A percentile compares a stretch with the other conserved stretches of the same genome.
Conservation (phyloP, 2,113 vertebrate genomes). For the Notiomystis cincta region DNA sequence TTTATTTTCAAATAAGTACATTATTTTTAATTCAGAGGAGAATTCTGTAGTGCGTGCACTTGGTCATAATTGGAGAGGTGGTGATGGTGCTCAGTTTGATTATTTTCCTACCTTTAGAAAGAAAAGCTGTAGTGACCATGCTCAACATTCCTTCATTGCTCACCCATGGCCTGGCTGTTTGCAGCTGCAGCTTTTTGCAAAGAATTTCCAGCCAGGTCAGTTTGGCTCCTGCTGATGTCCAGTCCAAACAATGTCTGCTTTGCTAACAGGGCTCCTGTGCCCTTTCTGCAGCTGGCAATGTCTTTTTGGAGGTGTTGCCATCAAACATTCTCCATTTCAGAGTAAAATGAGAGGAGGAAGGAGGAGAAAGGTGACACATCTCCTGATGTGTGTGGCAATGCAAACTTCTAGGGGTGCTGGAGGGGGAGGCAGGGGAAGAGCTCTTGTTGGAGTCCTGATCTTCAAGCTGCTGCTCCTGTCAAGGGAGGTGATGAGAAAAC, state of each 20-base stretch:
- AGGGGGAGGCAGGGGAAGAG: not conserved
- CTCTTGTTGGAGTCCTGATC: not conserved
- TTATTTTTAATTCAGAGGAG: constrained; percentile 53
- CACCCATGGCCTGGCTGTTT: not conserved
- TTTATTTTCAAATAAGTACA: constrained; percentile 71
- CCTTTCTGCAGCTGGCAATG: not conserved
- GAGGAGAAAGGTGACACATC: not conserved
- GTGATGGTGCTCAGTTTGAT: not conserved
- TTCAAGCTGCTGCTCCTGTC: not conserved
- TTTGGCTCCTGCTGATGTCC: not conserved
- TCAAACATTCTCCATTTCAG: not conserved
- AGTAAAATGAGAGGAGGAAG: not conserved
- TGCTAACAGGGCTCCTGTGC: not conserved
- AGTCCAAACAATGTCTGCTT: not conserved
- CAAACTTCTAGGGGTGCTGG: not conserved
- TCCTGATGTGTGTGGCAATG: not conserved
- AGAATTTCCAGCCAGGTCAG: not conserved
- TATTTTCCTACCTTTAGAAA: not conserved
- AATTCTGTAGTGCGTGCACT: not conserved
- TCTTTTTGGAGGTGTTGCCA: not conserved
- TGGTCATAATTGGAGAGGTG: not conserved
- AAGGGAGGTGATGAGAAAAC: not conserved
- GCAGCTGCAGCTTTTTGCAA: not conserved
- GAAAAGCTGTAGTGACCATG: not conserved
- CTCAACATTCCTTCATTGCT: not conserved